Conservation (phyloP, 2,888 invertebrate genomes). For the Hydrotaea diabolus region DNA sequence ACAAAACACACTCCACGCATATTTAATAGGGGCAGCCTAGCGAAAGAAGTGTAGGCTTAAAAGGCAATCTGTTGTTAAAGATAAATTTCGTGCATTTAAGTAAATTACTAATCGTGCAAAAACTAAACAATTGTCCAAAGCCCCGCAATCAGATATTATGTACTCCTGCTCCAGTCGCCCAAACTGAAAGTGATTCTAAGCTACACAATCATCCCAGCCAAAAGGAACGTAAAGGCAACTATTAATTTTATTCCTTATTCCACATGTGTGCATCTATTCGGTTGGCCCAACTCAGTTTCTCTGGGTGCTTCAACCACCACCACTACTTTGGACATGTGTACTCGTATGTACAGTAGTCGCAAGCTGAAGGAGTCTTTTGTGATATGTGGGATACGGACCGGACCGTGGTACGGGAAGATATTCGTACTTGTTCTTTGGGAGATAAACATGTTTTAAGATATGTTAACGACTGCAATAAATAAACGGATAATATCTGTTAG, state of each 20-base stretch:
- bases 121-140: slow-evolving; percentile 75
- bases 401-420: slow-evolving; percentile 6
- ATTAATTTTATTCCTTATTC: slow-evolving; percentile 54
- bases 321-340: background rate
- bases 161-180: slow-evolving; percentile 48
- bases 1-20: slow-evolving; percentile 27
- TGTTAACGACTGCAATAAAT: slow-evolving; percentile 80
- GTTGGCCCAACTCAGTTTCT: background rate
- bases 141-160: slow-evolving; percentile 24
- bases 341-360: background rate
- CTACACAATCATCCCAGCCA: background rate
- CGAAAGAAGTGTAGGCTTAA: background rate
- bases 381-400: background rate
- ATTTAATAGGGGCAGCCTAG: background rate
- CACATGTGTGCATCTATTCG: slow-evolving; percentile 50
- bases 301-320: background rate
- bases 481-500: slow-evolving; percentile 79
- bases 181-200: slow-evolving; percentile 13
- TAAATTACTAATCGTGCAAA: slow-evolving; percentile 76
- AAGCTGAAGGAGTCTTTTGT: background rate
- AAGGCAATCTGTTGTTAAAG: slow-evolving; percentile 41
- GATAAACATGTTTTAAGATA: slow-evolving; percentile 72
- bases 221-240: background rate
- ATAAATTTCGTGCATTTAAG: slow-evolving; percentile 66
- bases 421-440: slow-evolving; percentile 31